A percentile compares a stretch with the other conserved stretches of the same genome.
Conservation (phyloP, 2,888 invertebrate species). For the Aphidoletes aphidimyza region DNA sequence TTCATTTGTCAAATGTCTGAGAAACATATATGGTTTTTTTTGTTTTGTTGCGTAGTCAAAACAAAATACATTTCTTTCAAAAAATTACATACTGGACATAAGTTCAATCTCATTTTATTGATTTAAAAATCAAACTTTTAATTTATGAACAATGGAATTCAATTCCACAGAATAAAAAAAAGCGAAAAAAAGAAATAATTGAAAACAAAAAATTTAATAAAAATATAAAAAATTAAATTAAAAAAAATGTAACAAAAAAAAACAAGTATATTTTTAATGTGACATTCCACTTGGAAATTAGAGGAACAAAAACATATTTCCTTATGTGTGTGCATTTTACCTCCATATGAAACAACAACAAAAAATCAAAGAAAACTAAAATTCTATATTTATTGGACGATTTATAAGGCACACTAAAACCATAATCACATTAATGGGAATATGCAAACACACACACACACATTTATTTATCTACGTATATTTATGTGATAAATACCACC, state of each 20-base stretch:
- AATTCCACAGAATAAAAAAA: neutral
- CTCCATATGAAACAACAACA: too few species aligned
- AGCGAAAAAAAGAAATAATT: neutral
- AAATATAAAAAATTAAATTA: neutral
- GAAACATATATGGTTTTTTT: neutral
- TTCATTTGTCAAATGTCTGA: too few species aligned
- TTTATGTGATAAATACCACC: slow-evolving; percentile 39
- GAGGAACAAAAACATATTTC: neutral
- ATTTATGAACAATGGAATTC: neutral
- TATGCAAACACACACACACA: slow-evolving; percentile 37
- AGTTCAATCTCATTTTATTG: neutral
- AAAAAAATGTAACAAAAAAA: neutral
- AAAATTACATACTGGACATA: neutral
- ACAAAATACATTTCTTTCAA: neutral
- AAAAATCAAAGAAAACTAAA: too few species aligned
- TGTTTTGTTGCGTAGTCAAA: too few species aligned
- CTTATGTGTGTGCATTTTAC: neutral
- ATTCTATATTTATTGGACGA: slow-evolving; percentile 48
- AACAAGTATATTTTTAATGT: neutral
- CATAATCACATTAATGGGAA: neutral
- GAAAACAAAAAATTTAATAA: neutral
- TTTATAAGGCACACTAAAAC: slow-evolving; percentile 32
- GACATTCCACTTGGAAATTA: too few species aligned
- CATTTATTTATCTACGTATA: slow-evolving; percentile 48
- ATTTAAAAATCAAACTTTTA: neutral